Conservation (phyloP, 2,797 vertebrate species). For the Gadopsis bispinosus region DNA sequence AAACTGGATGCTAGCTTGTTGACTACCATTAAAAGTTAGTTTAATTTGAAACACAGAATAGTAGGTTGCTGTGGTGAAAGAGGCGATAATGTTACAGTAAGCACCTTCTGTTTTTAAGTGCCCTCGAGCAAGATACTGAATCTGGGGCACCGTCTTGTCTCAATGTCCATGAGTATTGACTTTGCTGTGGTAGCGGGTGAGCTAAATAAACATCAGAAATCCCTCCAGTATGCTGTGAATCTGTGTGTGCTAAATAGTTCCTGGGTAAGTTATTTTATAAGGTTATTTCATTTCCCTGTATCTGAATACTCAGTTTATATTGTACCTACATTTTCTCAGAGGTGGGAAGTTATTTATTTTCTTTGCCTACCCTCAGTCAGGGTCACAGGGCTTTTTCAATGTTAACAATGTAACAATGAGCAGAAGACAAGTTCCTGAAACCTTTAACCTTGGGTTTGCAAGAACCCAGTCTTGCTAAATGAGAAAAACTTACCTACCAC, state of each 20-base stretch:
- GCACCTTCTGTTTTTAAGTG: neutral
- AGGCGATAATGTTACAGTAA: neutral
- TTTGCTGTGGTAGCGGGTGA: neutral
- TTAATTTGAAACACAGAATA: neutral
- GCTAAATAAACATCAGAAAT: neutral
- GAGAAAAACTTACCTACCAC: neutral
- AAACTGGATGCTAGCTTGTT: neutral
- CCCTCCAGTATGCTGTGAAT: neutral
- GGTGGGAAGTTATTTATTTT: neutral
- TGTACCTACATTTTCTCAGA: too few relatives aligned
- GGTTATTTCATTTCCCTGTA: too few relatives aligned
- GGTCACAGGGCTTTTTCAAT: neutral
- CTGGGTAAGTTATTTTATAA: neutral
- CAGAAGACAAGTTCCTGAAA: neutral
- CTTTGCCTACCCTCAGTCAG: neutral
- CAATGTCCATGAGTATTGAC: neutral
- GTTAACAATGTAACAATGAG: constrained; percentile 10
- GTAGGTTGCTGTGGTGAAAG: neutral
- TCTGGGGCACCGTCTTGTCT: neutral
- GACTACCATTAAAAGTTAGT: neutral
- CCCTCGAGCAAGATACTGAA: neutral
- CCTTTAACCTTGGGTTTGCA: neutral
- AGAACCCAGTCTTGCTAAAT: neutral
- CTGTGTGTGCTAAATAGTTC: neutral
- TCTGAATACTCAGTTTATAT: neutral